A percentile compares a stretch with the other conserved stretches of the same genome.
phyloP scores from a whole-genome alignment of 2,113 vertebrate species.

The Actenoides hombroni region DNA sequence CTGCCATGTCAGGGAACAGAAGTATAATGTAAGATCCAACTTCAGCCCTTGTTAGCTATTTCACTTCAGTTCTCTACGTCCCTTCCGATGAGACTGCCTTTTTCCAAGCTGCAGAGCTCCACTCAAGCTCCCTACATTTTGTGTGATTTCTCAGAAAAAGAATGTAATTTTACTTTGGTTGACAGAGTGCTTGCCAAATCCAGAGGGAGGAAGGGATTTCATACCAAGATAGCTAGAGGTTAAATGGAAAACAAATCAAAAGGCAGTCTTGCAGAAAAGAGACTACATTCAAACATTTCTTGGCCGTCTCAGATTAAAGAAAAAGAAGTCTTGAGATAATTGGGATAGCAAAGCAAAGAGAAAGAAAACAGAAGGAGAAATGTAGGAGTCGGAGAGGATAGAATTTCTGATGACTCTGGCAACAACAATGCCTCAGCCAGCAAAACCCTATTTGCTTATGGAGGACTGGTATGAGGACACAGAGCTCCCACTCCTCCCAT shows the following conservation, averaged over 20 bases:
- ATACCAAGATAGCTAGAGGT: constrained; percentile 31
- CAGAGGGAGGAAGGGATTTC: background rate
- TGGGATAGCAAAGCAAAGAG: background rate
- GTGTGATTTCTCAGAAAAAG: background rate
- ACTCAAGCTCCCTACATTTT: background rate
- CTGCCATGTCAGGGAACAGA: background rate
- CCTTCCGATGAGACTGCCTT: background rate
- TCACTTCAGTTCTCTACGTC: background rate
- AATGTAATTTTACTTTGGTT: background rate
- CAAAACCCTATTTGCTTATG: background rate
- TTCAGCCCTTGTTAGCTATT: background rate
- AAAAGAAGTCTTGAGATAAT: constrained; percentile 7
- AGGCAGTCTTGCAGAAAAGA: constrained; percentile 32
- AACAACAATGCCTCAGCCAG: background rate
- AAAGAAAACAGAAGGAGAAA: constrained; percentile 19
- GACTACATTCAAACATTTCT: constrained; percentile 18
- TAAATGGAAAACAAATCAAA: constrained; percentile 35
- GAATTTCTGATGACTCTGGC: constrained; percentile 44
- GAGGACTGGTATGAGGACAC: background rate
- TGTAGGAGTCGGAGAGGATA: background rate
- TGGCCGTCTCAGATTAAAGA: background rate
- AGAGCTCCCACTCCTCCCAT: background rate
- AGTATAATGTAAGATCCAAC: rapidly evolving
- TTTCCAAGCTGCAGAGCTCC: background rate
- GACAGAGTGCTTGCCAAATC: constrained; percentile 20